Percentiles rank a stretch among this genome's conserved stretches.
phyloP scores from a whole-genome alignment of 2,113 vertebrate species.

The Otus sunia region DNA sequence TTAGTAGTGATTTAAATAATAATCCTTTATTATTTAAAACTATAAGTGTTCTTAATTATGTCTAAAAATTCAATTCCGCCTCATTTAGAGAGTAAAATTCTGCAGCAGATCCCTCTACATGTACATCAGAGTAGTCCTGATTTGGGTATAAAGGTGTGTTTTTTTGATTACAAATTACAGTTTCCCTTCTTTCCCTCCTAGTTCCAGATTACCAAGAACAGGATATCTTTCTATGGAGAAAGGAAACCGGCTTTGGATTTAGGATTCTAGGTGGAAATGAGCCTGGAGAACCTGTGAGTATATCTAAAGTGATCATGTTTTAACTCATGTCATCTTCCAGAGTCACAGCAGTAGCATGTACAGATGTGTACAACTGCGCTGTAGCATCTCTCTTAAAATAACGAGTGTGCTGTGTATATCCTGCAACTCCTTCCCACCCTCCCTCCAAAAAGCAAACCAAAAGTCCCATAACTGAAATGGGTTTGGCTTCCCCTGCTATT shows the following conservation, averaged over 20 bases:
- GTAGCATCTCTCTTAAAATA: neutral
- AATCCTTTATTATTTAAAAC: neutral
- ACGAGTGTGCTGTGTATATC: neutral
- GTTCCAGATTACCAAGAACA: conserved; percentile 99
- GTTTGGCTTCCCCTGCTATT: neutral
- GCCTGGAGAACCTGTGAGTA: conserved; percentile 96
- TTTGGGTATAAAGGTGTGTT: neutral
- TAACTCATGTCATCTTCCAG: neutral
- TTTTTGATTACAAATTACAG: neutral
- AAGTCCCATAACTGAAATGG: neutral
- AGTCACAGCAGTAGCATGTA: neutral
- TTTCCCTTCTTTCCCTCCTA: conserved; percentile 67
- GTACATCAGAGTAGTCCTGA: neutral
- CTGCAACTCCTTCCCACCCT: neutral
- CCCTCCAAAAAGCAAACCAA: neutral
- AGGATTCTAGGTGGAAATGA: conserved; percentile 99
- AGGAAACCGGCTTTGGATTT: conserved; percentile 98
- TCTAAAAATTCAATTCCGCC: neutral
- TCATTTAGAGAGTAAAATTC: neutral
- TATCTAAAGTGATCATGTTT: neutral
- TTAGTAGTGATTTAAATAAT: neutral
- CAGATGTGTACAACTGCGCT: neutral
- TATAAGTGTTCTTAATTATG: neutral
- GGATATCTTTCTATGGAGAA: conserved; percentile 99
- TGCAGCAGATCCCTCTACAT: neutral